Base-by-base conservation (phyloP, 1,140 invertebrate genomes). In the Potamilus streckersoni region DNA sequence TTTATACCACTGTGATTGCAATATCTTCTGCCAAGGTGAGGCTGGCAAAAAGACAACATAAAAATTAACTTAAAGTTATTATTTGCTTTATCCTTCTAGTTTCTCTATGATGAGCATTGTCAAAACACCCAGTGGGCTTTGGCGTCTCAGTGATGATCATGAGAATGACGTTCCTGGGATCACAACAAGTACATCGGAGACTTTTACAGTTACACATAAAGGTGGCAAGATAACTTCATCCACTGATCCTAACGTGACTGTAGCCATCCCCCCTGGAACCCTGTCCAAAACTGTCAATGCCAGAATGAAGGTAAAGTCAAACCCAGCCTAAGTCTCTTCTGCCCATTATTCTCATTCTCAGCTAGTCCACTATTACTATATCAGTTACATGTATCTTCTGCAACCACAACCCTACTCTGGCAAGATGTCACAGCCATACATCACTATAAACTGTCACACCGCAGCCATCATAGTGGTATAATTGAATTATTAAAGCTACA, bases 181-280 rank as follows among this genome's bases (percentile, higher is more conserved):
- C 16, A 80, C 83, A 62, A 74, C 79, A 62, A 82, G 74, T 60
- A 80, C 80, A 64, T 80, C 79, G 0, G 84, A 87, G 62, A 84
- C 78, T 14, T 88, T 89, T 76, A 85, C 79, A 14, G 78, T 87
- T 8, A 87, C 84, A 55, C 74, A 77, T n/a, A n/a, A 69, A 72
- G 87, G 88, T 17, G 86, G 88, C 6, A 75, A 83, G 55, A 86
- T 85, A 56, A 72, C 82, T 59, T 87, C 84, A 6, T 74, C 82
- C 16, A 76, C 79, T 19, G 80, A 85, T 56, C 80, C 74, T 16
- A 82, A 85, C 20, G 76, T 88, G 2, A 80, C 74, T 20, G 74
- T 89, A 2, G 79, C 79, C 23, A 77, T 88, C 2, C 88, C 88
- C 8, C 70, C 79, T 14, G 84, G 84, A 61, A 79, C 82, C 13